Conservation (phyloP, 2,797 vertebrate genomes). For the Platalea minor region DNA sequence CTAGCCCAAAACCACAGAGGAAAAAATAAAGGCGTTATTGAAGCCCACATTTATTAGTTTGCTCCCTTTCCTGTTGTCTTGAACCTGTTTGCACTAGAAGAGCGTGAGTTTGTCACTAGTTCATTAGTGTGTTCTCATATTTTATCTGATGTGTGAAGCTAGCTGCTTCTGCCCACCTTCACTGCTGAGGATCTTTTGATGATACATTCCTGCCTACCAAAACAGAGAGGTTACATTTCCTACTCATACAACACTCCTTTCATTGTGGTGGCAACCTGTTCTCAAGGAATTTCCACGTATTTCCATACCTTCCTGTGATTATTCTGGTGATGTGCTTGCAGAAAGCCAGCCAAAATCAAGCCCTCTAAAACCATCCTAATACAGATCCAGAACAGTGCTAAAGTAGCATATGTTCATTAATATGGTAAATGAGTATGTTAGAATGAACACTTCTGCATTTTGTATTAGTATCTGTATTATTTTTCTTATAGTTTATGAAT, state of each 20-base stretch:
- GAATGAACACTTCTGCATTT: neutral
- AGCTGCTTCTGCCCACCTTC: neutral
- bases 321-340: neutral
- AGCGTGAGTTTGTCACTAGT: neutral
- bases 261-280: neutral
- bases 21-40: neutral
- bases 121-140: neutral
- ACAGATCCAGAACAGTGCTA: neutral
- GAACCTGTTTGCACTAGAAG: neutral
- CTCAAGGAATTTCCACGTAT: neutral
- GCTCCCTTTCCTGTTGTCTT: neutral
- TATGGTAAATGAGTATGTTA: neutral
- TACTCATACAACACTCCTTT: neutral
- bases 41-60: neutral
- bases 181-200: neutral
- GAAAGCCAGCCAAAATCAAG: neutral
- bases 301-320: neutral
- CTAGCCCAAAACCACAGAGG: neutral
- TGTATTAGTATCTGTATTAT: neutral
- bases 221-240: neutral
- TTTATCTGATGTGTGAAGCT: neutral
- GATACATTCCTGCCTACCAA: neutral
- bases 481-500: neutral
- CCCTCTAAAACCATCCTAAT: neutral
- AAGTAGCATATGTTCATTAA: neutral